Percentiles rank a stretch among this genome's conserved stretches.
Conservation (phyloP, 2,113 vertebrate genomes). For the Dryoscopus gambensis region DNA sequence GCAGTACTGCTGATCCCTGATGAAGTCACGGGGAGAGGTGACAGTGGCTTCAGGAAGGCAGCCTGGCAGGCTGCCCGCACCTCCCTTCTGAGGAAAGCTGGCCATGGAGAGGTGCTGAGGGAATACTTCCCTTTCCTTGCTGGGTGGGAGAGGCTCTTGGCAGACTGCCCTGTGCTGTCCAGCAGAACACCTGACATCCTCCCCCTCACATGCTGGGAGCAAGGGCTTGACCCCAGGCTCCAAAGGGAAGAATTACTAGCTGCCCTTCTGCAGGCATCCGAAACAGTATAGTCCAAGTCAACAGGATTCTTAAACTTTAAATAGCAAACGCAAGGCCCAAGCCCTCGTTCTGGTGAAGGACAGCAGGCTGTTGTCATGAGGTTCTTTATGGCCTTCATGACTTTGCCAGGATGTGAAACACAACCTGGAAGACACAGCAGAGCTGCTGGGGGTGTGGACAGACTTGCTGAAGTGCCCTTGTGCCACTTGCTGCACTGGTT, state of each 20-base stretch:
- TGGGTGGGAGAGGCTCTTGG: background rate
- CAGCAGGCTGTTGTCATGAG: background rate
- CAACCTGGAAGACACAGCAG: background rate
- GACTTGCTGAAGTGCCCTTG: background rate
- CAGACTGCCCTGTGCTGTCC: background rate
- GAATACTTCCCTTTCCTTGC: background rate
- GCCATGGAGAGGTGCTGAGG: background rate
- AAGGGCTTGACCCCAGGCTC: background rate
- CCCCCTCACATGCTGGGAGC: fast-evolving
- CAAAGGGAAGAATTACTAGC: background rate
- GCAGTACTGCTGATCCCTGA: background rate
- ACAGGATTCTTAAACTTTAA: background rate
- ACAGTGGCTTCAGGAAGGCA: background rate
- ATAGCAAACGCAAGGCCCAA: background rate
- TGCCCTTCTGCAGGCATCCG: background rate
- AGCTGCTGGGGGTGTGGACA: background rate
- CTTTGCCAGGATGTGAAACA: background rate
- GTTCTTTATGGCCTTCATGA: background rate
- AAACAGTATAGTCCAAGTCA: background rate
- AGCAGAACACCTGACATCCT: background rate
- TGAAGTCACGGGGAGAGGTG: background rate
- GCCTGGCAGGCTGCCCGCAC: background rate
- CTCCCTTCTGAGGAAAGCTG: background rate
- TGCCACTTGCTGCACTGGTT: background rate
- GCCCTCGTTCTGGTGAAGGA: background rate